These are phyloP conservation scores for Rhodinocichla rosea DNA, from an alignment of 2,113 vertebrate genomes.

Conservation along the genomic window DNA sequence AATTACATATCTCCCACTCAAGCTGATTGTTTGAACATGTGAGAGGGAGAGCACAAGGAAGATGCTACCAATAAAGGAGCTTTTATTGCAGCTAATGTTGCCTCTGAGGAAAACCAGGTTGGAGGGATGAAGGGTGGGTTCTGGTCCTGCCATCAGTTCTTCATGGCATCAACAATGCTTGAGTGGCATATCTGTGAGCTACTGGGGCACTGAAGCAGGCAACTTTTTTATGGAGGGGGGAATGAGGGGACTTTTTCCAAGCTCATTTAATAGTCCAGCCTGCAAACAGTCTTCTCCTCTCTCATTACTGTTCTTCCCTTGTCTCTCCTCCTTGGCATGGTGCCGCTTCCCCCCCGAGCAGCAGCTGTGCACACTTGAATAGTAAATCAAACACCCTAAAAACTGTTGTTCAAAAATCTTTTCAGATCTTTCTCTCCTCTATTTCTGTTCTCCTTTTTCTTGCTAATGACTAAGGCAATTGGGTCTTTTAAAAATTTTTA, in stretches of 20 bases:
- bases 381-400: slow-evolving; percentile 71
- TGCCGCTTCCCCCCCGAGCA: slow-evolving; percentile 21
- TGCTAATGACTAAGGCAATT: slow-evolving; percentile 11
- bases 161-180: background rate
- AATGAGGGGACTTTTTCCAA: slow-evolving; percentile 7
- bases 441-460: slow-evolving; percentile 49
- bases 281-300: slow-evolving; percentile 58
- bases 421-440: slow-evolving; percentile 44
- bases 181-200: background rate
- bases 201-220: background rate
- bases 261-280: slow-evolving; percentile 50
- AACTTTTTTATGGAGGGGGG: background rate
- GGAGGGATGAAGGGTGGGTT: background rate
- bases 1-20: slow-evolving; percentile 26
- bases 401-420: slow-evolving; percentile 58
- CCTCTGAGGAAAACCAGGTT: background rate
- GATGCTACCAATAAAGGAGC: background rate
- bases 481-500: background rate
- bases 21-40: slow-evolving; percentile 1
- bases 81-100: background rate
- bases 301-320: slow-evolving; percentile 14
- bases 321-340: slow-evolving; percentile 55
- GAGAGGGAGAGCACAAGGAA: background rate
- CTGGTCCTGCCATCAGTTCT: background rate
- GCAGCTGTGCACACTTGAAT: slow-evolving; percentile 70